These are phyloP conservation scores for Nasonia giraulti DNA, from an alignment of 1,140 invertebrate genomes.

Conservation along the genomic window DNA sequence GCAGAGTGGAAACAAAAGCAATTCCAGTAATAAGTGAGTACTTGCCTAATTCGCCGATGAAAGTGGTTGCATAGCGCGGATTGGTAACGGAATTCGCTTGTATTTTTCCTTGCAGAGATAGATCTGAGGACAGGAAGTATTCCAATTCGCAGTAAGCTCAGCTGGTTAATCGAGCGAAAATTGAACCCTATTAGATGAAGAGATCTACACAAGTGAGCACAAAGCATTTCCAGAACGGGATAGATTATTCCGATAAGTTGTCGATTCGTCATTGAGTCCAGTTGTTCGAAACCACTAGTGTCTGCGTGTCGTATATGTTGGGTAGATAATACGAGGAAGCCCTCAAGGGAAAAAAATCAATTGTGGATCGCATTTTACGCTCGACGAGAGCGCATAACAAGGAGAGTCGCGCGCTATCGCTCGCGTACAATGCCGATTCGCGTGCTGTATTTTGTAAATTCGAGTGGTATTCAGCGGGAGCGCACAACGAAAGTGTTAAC, in stretches of 20 bases:
- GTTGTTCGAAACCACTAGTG: not conserved
- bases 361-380: not conserved
- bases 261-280: not conserved
- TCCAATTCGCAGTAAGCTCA: constrained; percentile 52
- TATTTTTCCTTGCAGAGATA: constrained; percentile 47
- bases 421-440: constrained; percentile 2
- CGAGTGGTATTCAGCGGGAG: constrained; percentile 8
- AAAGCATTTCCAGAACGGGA: not conserved
- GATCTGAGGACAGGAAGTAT: constrained; percentile 53
- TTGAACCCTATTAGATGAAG: no score
- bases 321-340: not conserved
- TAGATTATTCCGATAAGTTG: not conserved
- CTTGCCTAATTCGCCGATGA: not conserved
- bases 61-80: not conserved
- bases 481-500: constrained; percentile 19
- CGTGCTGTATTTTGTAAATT: constrained; percentile 18
- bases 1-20: constrained; percentile 59
- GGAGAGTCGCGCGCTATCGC: not conserved
- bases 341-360: not conserved
- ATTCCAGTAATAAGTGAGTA: constrained; percentile 62
- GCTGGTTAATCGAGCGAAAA: no score
- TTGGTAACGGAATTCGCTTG: not conserved
- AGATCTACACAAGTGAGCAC: not conserved
- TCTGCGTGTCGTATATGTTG: not conserved
- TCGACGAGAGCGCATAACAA: not conserved